Evolutionary conservation across 2,797 vertebrate species (phyloP).

Genomic region (Gymnocypris eckloni): DNA sequence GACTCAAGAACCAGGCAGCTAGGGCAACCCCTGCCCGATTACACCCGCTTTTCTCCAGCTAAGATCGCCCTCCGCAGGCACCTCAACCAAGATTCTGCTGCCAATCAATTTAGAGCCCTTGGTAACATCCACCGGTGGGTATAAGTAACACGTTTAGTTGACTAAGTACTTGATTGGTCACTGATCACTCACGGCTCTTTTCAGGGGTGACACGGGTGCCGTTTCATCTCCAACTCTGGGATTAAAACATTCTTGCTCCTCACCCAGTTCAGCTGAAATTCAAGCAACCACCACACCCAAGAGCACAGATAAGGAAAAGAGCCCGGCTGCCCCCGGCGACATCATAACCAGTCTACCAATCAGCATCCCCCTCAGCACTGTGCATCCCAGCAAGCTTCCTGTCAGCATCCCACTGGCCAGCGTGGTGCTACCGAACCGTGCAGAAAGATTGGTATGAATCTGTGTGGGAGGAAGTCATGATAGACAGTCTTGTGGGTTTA

Average conservation of each 20-base stretch:
- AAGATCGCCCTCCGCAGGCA: conserved; percentile 95
- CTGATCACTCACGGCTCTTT: conserved; percentile 30
- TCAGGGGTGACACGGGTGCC: conserved; percentile 69
- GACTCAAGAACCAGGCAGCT: conserved; percentile 80
- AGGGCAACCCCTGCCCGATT: conserved; percentile 88
- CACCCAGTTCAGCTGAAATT: conserved; percentile 72
- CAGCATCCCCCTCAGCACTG: conserved; percentile 98
- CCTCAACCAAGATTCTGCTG: conserved; percentile 89
- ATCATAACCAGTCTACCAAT: conserved; percentile 98
- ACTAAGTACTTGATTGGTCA: neutral
- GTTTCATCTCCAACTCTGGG: conserved; percentile 73
- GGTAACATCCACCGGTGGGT: conserved; percentile 76
- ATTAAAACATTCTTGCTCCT: conserved; percentile 76
- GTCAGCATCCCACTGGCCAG: conserved; percentile 99
- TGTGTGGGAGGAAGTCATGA: neutral
- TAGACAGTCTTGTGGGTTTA: neutral
- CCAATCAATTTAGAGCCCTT: conserved; percentile 79
- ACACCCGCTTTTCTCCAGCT: conserved; percentile 96
- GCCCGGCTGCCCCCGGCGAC: conserved; percentile 84
- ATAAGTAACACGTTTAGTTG: neutral
- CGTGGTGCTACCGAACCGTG: conserved; percentile 95
- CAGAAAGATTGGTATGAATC: conserved; percentile 90
- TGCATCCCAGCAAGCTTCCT: conserved; percentile 97
- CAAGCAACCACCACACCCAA: conserved; percentile 67
- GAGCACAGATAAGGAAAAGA: conserved; percentile 85